Base-by-base conservation (phyloP, 2,797 vertebrate species). In the Gambelia wislizenii region DNA sequence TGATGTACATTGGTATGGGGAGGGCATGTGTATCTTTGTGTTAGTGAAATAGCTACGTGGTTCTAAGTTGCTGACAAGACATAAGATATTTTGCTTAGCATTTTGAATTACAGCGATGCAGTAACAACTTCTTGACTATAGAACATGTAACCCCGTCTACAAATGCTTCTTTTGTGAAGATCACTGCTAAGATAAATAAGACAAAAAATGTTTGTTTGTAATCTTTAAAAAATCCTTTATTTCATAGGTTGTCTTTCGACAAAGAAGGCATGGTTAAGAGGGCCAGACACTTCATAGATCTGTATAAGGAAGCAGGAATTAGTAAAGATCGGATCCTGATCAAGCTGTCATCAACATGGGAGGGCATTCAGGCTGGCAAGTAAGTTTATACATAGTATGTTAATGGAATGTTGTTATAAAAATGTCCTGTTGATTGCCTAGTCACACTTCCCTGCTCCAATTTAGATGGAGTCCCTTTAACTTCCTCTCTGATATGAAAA, bases 291-390 rank as follows among this genome's bases (percentile, higher is more conserved):
- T 97, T 99, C 93, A 98, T 99, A 0, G 96, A 98, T 76, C 97
- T 99, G 7, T 99, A 99, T 76, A 95, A 99, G 91, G 98, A 99
- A 77, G 98, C 97, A 0, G 99, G 99, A 4, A 92, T 99, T 83
- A 83, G 95, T 92, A 98, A 99, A 94, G 98, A 99, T 1, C 97
- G 99, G 0, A 97, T 99, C 52, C 98, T 99, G 75, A 99, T 99
- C 92, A 99, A 99, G 95, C 97, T 99, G 39, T 98, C 99, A 0
- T 99, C 99, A 0, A 99, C 99, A 0, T 99, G 99, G 99, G 99
- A 99, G 83, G 99, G 99, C 33, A 99, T 99, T 91, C 98, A 99
- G 97, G 99, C 99, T 30, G 99, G 98, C 89, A 98, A 96, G 99
- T 99, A 91, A 95, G 98, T 52, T 83, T 80, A 18, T 91, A 84